Evolutionary conservation across 2,888 invertebrate genomes (phyloP).

Genomic region (Pogonocherus hispidulus): DNA sequence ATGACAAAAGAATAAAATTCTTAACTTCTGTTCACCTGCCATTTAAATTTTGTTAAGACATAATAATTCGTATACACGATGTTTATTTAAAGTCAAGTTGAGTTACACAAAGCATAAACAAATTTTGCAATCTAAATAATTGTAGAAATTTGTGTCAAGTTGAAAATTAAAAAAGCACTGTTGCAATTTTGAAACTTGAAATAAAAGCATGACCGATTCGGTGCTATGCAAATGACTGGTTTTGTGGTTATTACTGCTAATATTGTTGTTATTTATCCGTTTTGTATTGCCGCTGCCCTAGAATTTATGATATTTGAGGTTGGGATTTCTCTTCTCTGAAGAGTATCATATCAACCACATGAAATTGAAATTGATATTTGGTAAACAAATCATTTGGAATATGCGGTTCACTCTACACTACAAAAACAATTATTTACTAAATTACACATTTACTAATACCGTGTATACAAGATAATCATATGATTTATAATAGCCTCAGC

Average conservation of each 20-base stretch:
- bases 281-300: neutral
- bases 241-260: neutral
- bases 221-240: slow-evolving; percentile 4
- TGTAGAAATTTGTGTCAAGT: slow-evolving; percentile 2
- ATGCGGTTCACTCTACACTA: too few species aligned
- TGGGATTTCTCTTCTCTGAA: neutral
- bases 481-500: too few species aligned
- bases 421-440: too few species aligned
- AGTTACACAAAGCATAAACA: slow-evolving; percentile 1
- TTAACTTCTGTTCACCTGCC: neutral
- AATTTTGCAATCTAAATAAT: slow-evolving; percentile 2
- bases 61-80: neutral
- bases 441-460: too few species aligned
- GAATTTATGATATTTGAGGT: neutral
- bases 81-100: neutral
- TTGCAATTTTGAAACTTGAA: slow-evolving; percentile 3
- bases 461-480: too few species aligned
- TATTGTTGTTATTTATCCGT: slow-evolving; percentile 4
- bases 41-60: neutral
- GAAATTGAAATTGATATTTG: neutral
- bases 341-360: neutral
- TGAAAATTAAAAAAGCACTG: slow-evolving; percentile 2
- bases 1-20: too few species aligned
- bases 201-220: slow-evolving; percentile 2
- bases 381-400: too few species aligned